These are phyloP conservation scores for Empidonax traillii DNA, from an alignment of 2,113 vertebrate genomes.

Conservation along the genomic window DNA sequence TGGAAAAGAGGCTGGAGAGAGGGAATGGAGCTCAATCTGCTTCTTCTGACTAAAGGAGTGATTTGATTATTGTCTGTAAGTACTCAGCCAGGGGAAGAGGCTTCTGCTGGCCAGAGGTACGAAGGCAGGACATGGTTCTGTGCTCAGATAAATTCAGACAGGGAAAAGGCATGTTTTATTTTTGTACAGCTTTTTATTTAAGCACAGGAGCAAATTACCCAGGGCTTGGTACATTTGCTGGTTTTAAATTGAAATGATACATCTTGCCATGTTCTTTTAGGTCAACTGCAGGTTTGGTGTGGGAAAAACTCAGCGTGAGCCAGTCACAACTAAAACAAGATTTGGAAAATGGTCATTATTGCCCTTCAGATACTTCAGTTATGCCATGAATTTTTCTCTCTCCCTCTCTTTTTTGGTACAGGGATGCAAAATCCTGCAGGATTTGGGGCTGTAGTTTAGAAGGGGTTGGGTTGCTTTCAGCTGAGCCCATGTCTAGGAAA, in stretches of 20 bases:
- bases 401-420: too few relatives aligned
- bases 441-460: neutral
- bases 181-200: constrained; percentile 20
- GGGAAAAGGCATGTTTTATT: neutral
- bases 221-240: neutral
- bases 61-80: neutral
- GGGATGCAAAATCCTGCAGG: neutral
- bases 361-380: neutral
- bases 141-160: neutral
- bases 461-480: neutral
- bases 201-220: constrained; percentile 14
- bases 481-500: neutral
- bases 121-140: neutral
- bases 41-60: neutral
- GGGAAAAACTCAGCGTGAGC: neutral
- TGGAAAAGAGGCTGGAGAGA: neutral
- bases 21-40: neutral
- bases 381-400: neutral
- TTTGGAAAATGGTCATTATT: neutral
- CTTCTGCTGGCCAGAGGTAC: neutral
- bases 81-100: neutral
- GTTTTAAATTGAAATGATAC: constrained; percentile 22
- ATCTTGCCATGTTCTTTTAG: neutral
- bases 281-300: neutral
- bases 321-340: neutral